Conservation (phyloP, 2,888 invertebrate species). For the Silvanus unidentatus region DNA sequence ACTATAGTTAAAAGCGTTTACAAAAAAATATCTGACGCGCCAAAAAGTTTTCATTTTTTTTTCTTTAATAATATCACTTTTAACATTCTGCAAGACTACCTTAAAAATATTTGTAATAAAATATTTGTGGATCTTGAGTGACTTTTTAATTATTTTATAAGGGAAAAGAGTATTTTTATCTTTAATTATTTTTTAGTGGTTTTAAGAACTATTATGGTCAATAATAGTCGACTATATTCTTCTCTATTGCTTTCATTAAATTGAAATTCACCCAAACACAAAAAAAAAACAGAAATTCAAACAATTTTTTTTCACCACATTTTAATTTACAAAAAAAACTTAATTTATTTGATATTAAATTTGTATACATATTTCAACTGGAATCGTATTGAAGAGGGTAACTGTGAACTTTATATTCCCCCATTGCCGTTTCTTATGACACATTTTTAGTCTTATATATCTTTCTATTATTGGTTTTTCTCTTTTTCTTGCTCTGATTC, state of each 20-base stretch:
- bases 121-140: not conserved
- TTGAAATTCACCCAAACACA: conserved; percentile 13
- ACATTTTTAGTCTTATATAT: conserved; percentile 18
- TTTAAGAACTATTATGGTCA: too few species aligned
- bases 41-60: too few species aligned
- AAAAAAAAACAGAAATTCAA: conserved; percentile 8
- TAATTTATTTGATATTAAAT: too few species aligned
- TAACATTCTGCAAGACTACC: conserved; percentile 20
- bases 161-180: conserved; percentile 10
- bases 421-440: conserved; percentile 12
- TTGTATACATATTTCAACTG: too few species aligned
- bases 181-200: too few species aligned
- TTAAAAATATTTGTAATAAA: conserved; percentile 22
- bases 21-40: conserved; percentile 10
- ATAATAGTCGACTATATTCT: too few species aligned
- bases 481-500: conserved; percentile 19
- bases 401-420: too few species aligned
- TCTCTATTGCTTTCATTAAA: too few species aligned
- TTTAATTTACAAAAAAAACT: too few species aligned
- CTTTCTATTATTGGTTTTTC: conserved; percentile 20
- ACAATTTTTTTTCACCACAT: too few species aligned
- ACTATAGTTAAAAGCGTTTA: conserved; percentile 28
- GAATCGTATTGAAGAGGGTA: too few species aligned
- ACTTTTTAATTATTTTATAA: not conserved
- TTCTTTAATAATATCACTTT: conserved; percentile 16